These are phyloP conservation scores for Lagopus leucura DNA, from an alignment of 2,113 vertebrate species.

Conservation along the genomic window DNA sequence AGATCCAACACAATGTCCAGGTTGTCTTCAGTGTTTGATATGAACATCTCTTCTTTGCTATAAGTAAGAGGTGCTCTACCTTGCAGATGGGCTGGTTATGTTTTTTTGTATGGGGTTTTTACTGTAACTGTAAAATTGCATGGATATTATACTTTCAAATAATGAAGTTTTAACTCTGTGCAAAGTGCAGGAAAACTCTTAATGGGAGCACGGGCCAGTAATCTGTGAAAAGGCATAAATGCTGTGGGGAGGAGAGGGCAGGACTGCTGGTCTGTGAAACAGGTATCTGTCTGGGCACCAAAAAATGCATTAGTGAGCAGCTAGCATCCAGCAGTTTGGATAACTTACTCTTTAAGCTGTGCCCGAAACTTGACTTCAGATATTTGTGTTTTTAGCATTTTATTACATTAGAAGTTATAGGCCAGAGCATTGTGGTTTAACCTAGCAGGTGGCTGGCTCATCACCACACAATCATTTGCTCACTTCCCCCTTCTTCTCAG, in stretches of 20 bases:
- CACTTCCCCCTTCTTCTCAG: too few species aligned
- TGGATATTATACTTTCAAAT: not conserved
- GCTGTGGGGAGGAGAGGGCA: fast-evolving
- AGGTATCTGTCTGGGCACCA: not conserved
- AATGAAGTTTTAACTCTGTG: not conserved
- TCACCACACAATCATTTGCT: too few species aligned
- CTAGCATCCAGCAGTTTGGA: not conserved
- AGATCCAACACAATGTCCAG: not conserved
- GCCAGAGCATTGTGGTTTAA: too few species aligned
- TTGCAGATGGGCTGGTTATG: not conserved
- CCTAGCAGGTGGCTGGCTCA: too few species aligned
- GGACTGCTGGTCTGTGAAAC: not conserved
- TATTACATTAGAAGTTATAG: not conserved
- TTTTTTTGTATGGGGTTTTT: not conserved
- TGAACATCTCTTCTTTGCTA: not conserved
- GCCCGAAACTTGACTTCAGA: not conserved
- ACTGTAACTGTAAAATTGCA: fast-evolving
- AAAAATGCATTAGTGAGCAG: not conserved
- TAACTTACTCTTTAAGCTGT: not conserved
- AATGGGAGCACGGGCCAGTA: fast-evolving
- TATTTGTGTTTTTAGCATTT: not conserved
- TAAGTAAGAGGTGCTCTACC: not conserved
- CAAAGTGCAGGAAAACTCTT: fast-evolving
- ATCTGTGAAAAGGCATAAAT: not conserved
- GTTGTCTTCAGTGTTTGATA: not conserved